Evolutionary conservation across 2,888 invertebrate genomes (phyloP), one percentile per base, ranked within the genome.

Genomic region (Cremastinae sp.): DNA sequence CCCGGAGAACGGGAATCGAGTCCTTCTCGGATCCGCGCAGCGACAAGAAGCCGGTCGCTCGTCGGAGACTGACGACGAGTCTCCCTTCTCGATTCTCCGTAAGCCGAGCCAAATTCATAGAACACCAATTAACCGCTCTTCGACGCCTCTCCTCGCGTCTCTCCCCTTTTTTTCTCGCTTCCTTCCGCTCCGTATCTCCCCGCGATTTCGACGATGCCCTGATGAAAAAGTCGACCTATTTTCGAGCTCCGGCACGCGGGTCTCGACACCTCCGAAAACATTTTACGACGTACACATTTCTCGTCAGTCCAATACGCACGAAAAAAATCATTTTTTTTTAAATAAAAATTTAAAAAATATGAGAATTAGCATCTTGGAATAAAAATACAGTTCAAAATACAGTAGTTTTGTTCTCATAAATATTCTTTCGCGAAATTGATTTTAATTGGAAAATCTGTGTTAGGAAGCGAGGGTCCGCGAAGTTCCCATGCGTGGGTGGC

Each of bases 51-150:
- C 56, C 66, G 41, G 66, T 53, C 53, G 58, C 54, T 12, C 22
- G 49, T 64, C 74, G 66, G 62, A 43, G 58, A 51, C 18, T 64
- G 56, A 20, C 65, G 62, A 64, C 69, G 53, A 72, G 75, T 72
- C 58, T 18, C 59, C 56, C 58, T 70, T 74, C 80, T 84, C 81
- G 85, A 82, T 90, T 90, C 89, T 85, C 84, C 83, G 89, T 90
- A 89, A 88, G 83, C 84, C 74, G 80, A 78, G 81, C 82, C 84
- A 84, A 87, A 88, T 89, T 90, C 89, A 89, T 88, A 89, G 89
- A 90, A 90, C 87, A 85, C 82, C 88, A 89, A 89, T 89, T 89
- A 89, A 85, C 86, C 80, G 78, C 80, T 84, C 84, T 81, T 83
- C 84, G 81, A 82, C 84, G 81, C 81, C 74, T 80, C 66, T 59